Evolutionary conservation across 2,113 vertebrate genomes (phyloP), one percentile per base, ranked within the genome.

Genomic region (Aleadryas rufinucha): DNA sequence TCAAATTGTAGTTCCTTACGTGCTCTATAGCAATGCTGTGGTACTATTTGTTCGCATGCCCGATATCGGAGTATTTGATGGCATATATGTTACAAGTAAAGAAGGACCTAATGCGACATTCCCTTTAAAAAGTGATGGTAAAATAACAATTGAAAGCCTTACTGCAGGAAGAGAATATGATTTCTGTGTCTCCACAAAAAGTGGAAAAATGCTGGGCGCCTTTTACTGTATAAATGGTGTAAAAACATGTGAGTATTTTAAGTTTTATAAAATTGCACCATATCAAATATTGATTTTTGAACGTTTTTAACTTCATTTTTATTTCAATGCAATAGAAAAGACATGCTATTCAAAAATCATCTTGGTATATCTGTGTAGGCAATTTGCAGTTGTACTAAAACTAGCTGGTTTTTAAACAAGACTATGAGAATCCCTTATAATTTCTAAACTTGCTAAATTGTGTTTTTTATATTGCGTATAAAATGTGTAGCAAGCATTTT

Each of bases 161-260:
- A 98, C 71, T 59, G 97, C 98, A 37, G 99, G 98, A 81, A 98
- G 95, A 56, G 95, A 98, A 78, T 98, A 98, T 87, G 93, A 98
- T 84, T 98, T 99, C 61, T 91, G 47, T 20, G 78, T 99, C 68
- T 98, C 93, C 53, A 98, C 97, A 84, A 98, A 98, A 84, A 99
- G 98, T 91, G 90, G 92, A 53, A 93, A 95, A 54, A 97, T 97
- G 94, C 93, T 97, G 68, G 99, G 98, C 83, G 97, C 97, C 15
- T 89, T 81, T 27, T 98, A 97, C 94, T 64, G n/a, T 66, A 56
- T 98, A 47, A 84, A 72, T 45, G 87, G 91, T 65, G 84, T 99
- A 83, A 98, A 97, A 98, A 99, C 98, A 81, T 98, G 98, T 99
- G 94, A 98, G 98, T 97, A 93, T 91, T 95, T 84, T 72, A 77